Percentiles rank a stretch among this genome's conserved stretches.
These are phyloP conservation scores for human (Homo sapiens) DNA, from an alignment of 2,113 vertebrate genomes.

Conservation along the genomic window GRCh38 chr11:98725501-98726000, in stretches of 20 bases:
- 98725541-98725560: background rate
- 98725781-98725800: background rate
- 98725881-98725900: background rate
- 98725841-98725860: background rate
- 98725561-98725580: background rate
- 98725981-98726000: background rate
- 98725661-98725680: background rate
- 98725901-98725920: background rate
- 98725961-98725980: background rate
- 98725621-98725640: background rate
- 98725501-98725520: background rate
- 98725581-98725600: background rate
- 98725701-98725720: background rate
- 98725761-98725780: background rate
- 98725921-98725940: background rate
- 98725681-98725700: background rate
- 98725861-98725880: accelerated
- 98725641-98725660: background rate
- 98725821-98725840: background rate
- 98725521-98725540: background rate
- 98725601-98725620: background rate
- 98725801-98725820: background rate
- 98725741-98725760: background rate
- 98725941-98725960: background rate
- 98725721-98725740: background rate